phyloP scores from a whole-genome alignment of 2,797 vertebrate species.

The Chaenodraco wilsoni region DNA sequence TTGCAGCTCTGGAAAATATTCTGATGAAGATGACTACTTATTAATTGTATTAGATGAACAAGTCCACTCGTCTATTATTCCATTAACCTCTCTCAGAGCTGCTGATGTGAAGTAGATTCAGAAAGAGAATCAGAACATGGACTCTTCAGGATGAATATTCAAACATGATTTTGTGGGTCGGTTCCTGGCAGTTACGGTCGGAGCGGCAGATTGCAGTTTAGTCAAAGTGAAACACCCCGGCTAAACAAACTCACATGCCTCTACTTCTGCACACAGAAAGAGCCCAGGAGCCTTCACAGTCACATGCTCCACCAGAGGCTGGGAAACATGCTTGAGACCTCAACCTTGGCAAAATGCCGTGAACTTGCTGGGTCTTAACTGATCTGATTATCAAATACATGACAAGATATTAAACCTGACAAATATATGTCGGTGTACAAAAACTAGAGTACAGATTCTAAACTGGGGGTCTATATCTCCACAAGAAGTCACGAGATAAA shows the following conservation, averaged over 20 bases:
- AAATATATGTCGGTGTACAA: background rate
- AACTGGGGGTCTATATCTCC: background rate
- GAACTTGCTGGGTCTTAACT: too few relatives aligned
- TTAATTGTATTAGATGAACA: background rate
- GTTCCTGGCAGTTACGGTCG: conserved; percentile 13
- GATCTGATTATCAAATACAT: conserved; percentile 27
- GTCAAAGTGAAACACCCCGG: conserved; percentile 49
- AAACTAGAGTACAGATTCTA: background rate
- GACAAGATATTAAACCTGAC: background rate
- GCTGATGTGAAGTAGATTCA: conserved; percentile 1
- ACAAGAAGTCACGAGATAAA: conserved; percentile 12
- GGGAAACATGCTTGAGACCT: conserved; percentile 49
- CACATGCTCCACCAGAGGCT: conserved; percentile 74
- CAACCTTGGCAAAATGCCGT: conserved; percentile 47
- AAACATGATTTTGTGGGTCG: conserved; percentile 21
- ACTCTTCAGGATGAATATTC: conserved; percentile 44
- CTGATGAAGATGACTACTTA: background rate
- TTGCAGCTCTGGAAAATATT: conserved; percentile 10
- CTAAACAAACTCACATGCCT: conserved; percentile 85
- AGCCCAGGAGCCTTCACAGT: conserved; percentile 61
- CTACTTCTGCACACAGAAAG: conserved; percentile 68
- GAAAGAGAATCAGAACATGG: background rate
- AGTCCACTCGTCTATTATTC: background rate
- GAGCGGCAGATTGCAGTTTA: conserved; percentile 19
- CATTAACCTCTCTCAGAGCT: background rate